Base-by-base conservation (phyloP, 2,888 invertebrate species). In the Oligia latruncula region DNA sequence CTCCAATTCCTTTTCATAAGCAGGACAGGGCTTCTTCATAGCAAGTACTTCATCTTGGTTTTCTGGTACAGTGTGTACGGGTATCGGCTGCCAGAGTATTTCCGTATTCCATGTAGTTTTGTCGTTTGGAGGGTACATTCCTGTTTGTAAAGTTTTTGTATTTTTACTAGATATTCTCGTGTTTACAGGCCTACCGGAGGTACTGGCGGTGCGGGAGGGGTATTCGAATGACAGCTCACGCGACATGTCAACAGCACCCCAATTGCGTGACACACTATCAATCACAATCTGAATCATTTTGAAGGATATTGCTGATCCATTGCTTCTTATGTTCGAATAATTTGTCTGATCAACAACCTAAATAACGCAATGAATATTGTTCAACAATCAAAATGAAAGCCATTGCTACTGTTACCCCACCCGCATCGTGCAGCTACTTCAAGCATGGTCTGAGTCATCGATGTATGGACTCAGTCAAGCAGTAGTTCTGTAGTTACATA, bases 21-120 rank as follows among this genome's bases (percentile, higher is more conserved):
- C 97, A 0, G 98, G 97, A 91, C 99, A 99, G 20, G 97, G 94
- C 87, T 97, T 97, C 90, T 98, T 97, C 95, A 96, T 96, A 1
- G 94, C 93, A 9, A 95, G 84, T n/a, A 98, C 91, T 90, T 97
- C 94, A 95, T 99, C 99, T 8, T 96, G 90, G 1, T 92, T 91
- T 89, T 97, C 97, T 0, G 98, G 98, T 2, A 95, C 89, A 0
- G 98, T 98, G 89, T 98, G 98, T 0, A 98, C 97, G 0, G 98
- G 98, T 88, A 98, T 98, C 0, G 98, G 98, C 93, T 98, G 98
- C 98, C 98, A 98, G 67, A 94, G 90, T 8, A 98, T 92, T 29
- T 95, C 90, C 0, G 92, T 62, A 88, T 98, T 96, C 98, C 98
- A 98, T 9, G 95, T 77, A 88, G 98, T 97, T 4, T 95, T 93